A percentile compares a stretch with the other conserved stretches of the same genome.
phyloP scores from a whole-genome alignment of 2,113 vertebrate genomes.

The Chlamydotis undulata region DNA sequence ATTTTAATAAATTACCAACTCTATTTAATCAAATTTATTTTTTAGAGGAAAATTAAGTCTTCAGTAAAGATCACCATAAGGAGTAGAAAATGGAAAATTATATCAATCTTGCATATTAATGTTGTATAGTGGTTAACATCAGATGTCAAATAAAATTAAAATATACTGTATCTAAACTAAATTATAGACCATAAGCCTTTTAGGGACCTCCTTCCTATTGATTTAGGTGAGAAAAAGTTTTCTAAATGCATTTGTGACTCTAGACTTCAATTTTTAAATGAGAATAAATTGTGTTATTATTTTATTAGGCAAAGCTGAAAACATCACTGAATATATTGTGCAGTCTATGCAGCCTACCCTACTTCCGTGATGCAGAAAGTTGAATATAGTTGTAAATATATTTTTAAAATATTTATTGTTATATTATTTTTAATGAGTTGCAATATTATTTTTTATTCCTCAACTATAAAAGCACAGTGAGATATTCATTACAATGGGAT shows the following conservation, averaged over 20 bases:
- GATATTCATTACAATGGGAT: not conserved
- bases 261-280: not conserved
- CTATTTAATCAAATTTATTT: not conserved
- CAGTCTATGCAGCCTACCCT: not conserved
- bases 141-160: not conserved
- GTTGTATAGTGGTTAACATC: not conserved
- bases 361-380: not conserved
- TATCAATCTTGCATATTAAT: not conserved
- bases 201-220: not conserved
- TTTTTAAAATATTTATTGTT: conserved; percentile 1
- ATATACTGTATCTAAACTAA: not conserved
- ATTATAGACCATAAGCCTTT: not conserved
- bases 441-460: not conserved
- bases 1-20: not conserved
- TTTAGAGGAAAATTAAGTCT: not conserved
- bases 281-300: not conserved
- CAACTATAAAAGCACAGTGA: not conserved
- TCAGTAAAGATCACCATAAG: not conserved
- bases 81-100: not conserved
- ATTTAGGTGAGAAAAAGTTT: not conserved
- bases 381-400: not conserved
- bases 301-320: not conserved
- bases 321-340: not conserved
- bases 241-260: not conserved
- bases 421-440: not conserved